A percentile compares a stretch with the other conserved stretches of the same genome.
These are phyloP conservation scores for Gallinago nigripennis DNA, from an alignment of 2,797 vertebrate genomes.

Conservation along the genomic window DNA sequence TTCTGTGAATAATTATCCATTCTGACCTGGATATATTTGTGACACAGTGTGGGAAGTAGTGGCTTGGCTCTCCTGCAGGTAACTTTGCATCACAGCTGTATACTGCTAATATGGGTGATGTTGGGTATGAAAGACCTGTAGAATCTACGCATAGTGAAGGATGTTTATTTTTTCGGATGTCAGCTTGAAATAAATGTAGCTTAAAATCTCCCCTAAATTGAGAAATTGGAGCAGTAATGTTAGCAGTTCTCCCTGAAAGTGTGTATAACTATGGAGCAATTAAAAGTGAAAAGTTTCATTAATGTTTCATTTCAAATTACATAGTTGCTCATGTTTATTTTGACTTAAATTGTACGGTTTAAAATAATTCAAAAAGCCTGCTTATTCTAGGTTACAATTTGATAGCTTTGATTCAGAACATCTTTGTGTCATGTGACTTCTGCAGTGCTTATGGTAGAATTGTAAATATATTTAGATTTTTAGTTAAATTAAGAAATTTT, in stretches of 20 bases:
- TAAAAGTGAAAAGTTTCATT: background rate
- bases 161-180: background rate
- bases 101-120: background rate
- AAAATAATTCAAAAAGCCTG: background rate
- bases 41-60: background rate
- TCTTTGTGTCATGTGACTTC: background rate
- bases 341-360: background rate
- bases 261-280: background rate
- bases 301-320: background rate
- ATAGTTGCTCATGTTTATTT: conserved; percentile 8
- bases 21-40: conserved; percentile 5
- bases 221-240: background rate
- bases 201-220: background rate
- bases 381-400: background rate
- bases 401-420: background rate
- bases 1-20: background rate
- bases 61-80: background rate
- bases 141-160: background rate
- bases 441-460: background rate
- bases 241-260: background rate
- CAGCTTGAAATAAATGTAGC: background rate
- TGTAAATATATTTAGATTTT: background rate
- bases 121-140: background rate
- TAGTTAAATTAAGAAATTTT: background rate
- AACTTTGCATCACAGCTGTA: conserved; percentile 5